A percentile compares a stretch with the other conserved stretches of the same genome.
phyloP scores from a whole-genome alignment of 2,888 invertebrate genomes.

The Sarcophaga carnaria region DNA sequence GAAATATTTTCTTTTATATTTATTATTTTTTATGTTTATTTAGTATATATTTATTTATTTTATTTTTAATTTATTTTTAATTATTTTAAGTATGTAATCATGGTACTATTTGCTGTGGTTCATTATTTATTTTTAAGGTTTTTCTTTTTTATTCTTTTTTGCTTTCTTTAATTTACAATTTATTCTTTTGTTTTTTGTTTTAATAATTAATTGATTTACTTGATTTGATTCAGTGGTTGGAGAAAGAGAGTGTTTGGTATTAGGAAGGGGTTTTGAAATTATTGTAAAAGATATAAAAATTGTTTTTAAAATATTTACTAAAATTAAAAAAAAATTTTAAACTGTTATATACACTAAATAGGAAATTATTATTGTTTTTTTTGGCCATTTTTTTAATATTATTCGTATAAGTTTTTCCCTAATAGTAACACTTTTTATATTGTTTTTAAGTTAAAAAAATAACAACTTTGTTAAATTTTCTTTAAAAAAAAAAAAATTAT shows the following conservation, averaged over 20 bases:
- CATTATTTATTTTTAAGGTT: slow-evolving; percentile 49
- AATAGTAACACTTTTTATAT: slow-evolving; percentile 29
- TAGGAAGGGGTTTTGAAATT: slow-evolving; percentile 46
- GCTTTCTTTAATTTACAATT: slow-evolving; percentile 19
- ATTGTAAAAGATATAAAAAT: slow-evolving; percentile 20
- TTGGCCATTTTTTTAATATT: slow-evolving; percentile 20
- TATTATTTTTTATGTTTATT: slow-evolving; percentile 44
- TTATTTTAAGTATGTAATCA: slow-evolving; percentile 54
- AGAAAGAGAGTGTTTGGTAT: background rate
- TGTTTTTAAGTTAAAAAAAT: background rate
- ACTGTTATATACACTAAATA: slow-evolving; percentile 26
- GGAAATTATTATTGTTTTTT: slow-evolving; percentile 2
- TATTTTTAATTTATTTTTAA: slow-evolving; percentile 33
- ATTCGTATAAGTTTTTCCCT: slow-evolving; percentile 15
- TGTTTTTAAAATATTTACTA: slow-evolving; percentile 11
- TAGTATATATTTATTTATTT: slow-evolving; percentile 60
- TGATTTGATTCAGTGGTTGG: slow-evolving; percentile 29
- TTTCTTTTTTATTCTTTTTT: slow-evolving; percentile 33
- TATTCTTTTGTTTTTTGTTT: slow-evolving; percentile 25
- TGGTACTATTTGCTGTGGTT: slow-evolving; percentile 70
- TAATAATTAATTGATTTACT: slow-evolving; percentile 56
- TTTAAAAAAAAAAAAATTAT: slow-evolving; percentile 22
- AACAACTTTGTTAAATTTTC: slow-evolving; percentile 22
- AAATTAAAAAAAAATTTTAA: slow-evolving; percentile 23
- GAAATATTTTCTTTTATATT: slow-evolving; percentile 44